Conservation (phyloP, 2,797 vertebrate species). For the Lacerta bilineata region DNA sequence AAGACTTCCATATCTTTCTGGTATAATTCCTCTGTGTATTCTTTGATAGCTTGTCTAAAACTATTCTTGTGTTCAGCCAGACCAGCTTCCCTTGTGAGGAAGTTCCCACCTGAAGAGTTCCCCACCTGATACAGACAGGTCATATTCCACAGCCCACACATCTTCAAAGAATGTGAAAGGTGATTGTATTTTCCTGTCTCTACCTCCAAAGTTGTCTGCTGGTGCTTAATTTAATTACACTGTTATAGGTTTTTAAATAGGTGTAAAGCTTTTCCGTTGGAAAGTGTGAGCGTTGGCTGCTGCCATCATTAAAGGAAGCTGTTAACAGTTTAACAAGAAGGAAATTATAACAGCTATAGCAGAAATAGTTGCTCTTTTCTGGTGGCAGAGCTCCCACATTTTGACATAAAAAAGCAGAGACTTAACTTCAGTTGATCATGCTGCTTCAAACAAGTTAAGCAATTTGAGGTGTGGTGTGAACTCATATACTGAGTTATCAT, state of each 20-base stretch:
- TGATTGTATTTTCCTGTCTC: not conserved
- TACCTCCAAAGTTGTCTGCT: conserved; percentile 25
- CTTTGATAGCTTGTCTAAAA: not conserved
- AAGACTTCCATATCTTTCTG: too few relatives aligned
- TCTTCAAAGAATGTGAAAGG: not conserved
- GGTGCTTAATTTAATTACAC: conserved; percentile 59
- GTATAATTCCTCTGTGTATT: too few relatives aligned
- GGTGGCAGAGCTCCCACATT: conserved; percentile 34
- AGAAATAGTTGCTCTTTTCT: conserved; percentile 53
- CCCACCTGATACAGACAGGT: not conserved
- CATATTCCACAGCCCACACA: conserved; percentile 30
- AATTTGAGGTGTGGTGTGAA: not conserved
- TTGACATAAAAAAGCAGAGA: conserved; percentile 24
- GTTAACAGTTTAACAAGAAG: conserved; percentile 59
- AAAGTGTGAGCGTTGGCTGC: conserved; percentile 37
- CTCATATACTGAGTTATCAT: conserved; percentile 42
- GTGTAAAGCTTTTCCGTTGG: conserved; percentile 63
- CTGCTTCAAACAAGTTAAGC: conserved; percentile 18
- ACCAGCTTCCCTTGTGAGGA: not conserved
- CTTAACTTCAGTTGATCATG: conserved; percentile 21
- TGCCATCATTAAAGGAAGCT: conserved; percentile 40
- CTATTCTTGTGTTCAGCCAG: not conserved
- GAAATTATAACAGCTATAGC: not conserved
- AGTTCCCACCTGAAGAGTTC: not conserved
- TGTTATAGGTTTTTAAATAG: conserved; percentile 50